Percentiles rank a stretch among this genome's conserved stretches.
Evolutionary conservation across 2,113 vertebrate genomes (phyloP).

Genomic region (Sinocyclocheilus rhinocerous): DNA sequence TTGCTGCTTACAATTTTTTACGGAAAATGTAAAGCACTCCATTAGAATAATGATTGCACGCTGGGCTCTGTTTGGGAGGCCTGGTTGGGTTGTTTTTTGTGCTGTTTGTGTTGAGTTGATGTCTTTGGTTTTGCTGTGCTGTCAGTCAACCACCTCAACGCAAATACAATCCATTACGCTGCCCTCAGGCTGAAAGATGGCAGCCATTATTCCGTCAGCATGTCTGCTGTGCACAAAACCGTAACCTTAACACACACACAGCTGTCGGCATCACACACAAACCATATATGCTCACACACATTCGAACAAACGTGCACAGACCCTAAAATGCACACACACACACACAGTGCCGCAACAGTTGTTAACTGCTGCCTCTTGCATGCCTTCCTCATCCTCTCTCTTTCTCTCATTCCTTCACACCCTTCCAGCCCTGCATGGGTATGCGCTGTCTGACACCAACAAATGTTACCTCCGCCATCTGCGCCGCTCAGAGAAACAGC

Average conservation of each 20-base stretch:
- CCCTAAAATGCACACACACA: too few relatives aligned
- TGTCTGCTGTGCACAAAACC: constrained; percentile 28
- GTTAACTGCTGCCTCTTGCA: constrained; percentile 17
- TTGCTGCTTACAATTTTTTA: neutral
- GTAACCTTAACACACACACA: constrained; percentile 2
- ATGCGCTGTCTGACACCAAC: constrained; percentile 1
- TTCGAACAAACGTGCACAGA: too few relatives aligned
- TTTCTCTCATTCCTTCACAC: constrained; percentile 2
- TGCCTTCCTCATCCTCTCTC: constrained; percentile 28
- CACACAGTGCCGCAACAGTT: too few relatives aligned
- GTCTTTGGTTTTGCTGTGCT: constrained; percentile 36
- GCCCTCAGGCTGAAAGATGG: constrained; percentile 48
- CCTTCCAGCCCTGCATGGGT: neutral
- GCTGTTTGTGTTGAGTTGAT: neutral
- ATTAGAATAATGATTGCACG: constrained; percentile 9
- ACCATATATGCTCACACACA: neutral
- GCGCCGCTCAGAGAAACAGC: neutral
- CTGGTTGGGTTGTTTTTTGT: constrained; percentile 13
- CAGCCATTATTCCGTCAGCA: constrained; percentile 39
- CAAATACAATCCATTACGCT: constrained; percentile 41
- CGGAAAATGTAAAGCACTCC: neutral
- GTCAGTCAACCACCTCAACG: constrained; percentile 40
- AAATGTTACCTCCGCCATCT: constrained; percentile 37
- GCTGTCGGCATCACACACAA: constrained; percentile 14
- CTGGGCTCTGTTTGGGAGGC: constrained; percentile 20